Conservation (phyloP, 2,888 invertebrate species). For the Lasiommata megera region DNA sequence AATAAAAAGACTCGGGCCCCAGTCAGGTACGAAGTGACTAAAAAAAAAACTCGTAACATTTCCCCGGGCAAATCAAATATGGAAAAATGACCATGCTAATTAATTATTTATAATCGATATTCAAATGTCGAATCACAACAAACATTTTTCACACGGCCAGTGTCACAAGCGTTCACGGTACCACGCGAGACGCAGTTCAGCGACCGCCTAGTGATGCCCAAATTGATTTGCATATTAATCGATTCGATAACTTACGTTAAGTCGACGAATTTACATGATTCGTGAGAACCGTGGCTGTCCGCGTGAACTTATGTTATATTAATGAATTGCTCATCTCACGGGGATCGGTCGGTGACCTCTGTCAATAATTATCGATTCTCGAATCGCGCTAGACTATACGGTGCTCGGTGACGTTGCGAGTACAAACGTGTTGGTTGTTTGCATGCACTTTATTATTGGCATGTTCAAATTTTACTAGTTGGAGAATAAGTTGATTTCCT, state of each 20-base stretch:
- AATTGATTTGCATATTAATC: slow-evolving; percentile 79
- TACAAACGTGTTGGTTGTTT: not conserved
- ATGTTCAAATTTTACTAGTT: too few species aligned
- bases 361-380: slow-evolving; percentile 54
- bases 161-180: slow-evolving; percentile 80
- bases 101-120: slow-evolving; percentile 35
- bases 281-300: slow-evolving; percentile 76
- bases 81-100: not conserved
- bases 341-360: slow-evolving; percentile 61
- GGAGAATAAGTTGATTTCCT: too few species aligned
- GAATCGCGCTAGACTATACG: slow-evolving; percentile 21
- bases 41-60: too few species aligned
- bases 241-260: slow-evolving; percentile 79
- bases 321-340: slow-evolving; percentile 74
- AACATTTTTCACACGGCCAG: slow-evolving; percentile 93
- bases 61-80: not conserved
- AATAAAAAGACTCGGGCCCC: too few species aligned
- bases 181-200: slow-evolving; percentile 67
- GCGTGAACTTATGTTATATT: slow-evolving; percentile 80
- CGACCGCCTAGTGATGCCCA: slow-evolving; percentile 77
- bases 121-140: slow-evolving; percentile 55
- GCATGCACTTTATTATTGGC: not conserved
- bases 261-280: slow-evolving; percentile 81
- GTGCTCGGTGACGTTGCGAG: not conserved
- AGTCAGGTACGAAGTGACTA: too few species aligned